A percentile compares a stretch with the other conserved stretches of the same genome.
These are phyloP conservation scores for Vidua chalybeata DNA, from an alignment of 2,113 vertebrate species.

Conservation along the genomic window DNA sequence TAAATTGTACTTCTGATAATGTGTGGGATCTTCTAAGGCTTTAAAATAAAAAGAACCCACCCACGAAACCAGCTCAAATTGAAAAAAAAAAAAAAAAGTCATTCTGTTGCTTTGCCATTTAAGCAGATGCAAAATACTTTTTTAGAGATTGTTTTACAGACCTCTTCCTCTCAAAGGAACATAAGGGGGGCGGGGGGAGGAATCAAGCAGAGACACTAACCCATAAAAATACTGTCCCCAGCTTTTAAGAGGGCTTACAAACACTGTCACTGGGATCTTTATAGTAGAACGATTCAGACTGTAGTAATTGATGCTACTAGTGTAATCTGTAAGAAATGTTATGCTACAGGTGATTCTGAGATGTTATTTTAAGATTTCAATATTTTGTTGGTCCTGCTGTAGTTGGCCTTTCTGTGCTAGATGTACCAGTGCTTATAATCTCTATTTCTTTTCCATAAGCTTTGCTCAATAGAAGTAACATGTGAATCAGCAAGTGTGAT, in stretches of 20 bases:
- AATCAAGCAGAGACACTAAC: neutral
- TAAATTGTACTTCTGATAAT: neutral
- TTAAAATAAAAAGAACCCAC: neutral
- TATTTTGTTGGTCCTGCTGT: neutral
- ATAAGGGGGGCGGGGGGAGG: constrained; percentile 14
- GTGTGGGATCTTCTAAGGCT: constrained; percentile 18
- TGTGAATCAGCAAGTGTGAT: constrained; percentile 98
- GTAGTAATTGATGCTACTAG: neutral
- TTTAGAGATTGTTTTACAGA: constrained; percentile 5
- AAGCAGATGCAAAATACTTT: constrained; percentile 28
- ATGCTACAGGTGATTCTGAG: neutral
- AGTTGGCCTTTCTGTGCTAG: neutral
- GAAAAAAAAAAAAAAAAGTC: neutral
- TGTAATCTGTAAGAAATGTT: constrained; percentile 5
- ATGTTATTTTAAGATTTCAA: neutral
- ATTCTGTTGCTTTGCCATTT: constrained; percentile 23
- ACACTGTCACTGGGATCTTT: constrained; percentile 19
- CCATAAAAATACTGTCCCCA: neutral
- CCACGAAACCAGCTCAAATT: neutral
- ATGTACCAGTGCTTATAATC: constrained; percentile 3
- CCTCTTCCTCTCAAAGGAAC: constrained; percentile 10
- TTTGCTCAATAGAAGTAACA: constrained; percentile 98
- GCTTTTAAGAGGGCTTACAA: constrained; percentile 3
- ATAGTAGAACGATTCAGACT: neutral
- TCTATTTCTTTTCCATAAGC: constrained; percentile 69